Evolutionary conservation across 2,888 invertebrate genomes (phyloP).

Genomic region (Slavum lentiscoides): DNA sequence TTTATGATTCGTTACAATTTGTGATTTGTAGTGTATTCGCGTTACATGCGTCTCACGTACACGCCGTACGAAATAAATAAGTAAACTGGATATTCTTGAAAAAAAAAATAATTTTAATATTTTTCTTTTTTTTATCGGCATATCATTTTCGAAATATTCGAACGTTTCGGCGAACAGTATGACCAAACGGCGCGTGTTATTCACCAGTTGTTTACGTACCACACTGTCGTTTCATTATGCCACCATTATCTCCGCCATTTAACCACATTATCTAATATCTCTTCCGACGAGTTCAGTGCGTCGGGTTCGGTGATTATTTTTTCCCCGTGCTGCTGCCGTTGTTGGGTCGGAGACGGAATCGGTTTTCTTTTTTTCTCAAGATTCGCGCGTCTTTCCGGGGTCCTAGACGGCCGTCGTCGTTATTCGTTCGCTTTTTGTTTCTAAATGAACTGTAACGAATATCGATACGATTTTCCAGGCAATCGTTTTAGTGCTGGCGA

Average conservation of each 20-base stretch:
- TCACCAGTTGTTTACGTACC: background rate
- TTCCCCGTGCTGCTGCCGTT: background rate
- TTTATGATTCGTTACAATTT: no score
- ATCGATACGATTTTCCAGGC: background rate
- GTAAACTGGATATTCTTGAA: no score
- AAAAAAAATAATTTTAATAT: no score
- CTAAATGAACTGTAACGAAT: background rate
- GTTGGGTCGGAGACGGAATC: no score
- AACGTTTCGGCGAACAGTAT: slow-evolving; percentile 1
- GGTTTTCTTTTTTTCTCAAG: background rate
- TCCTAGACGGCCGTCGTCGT: background rate
- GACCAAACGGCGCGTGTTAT: background rate
- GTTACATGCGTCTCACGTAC: no score
- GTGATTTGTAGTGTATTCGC: no score
- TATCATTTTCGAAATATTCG: no score
- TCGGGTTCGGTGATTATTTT: background rate
- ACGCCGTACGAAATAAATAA: no score
- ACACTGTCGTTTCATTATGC: background rate
- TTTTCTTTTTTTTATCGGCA: no score
- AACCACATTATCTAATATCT: slow-evolving; percentile 17
- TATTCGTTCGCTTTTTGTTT: background rate
- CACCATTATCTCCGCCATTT: background rate
- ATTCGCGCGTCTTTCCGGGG: background rate
- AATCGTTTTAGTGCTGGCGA: background rate
- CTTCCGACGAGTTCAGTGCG: background rate